Conservation (phyloP, 2,888 invertebrate species). For the Acronicta aceris region DNA sequence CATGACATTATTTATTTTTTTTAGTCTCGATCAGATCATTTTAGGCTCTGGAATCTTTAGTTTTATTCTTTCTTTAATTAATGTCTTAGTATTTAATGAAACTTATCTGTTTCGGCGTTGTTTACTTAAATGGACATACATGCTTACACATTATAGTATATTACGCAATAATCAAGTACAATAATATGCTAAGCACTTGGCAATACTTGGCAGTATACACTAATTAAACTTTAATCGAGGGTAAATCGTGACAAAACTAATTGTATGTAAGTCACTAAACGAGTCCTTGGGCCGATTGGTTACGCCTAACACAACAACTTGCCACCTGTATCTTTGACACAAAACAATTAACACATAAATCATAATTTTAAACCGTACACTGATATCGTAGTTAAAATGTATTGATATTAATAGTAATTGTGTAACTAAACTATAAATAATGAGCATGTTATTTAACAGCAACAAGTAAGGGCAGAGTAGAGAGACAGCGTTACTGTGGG, state of each 20-base stretch:
- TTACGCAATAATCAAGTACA: conserved; percentile 24
- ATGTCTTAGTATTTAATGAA: no score
- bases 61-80: no score
- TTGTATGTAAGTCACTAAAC: conserved; percentile 41
- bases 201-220: conserved; percentile 34
- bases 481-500: no score
- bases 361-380: neutral
- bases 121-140: neutral
- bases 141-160: neutral
- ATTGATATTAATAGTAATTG: neutral
- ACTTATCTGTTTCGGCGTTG: neutral
- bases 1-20: neutral
- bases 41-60: no score
- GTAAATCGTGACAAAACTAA: conserved; percentile 44
- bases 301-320: conserved; percentile 5
- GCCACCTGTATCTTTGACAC: conserved; percentile 2
- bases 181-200: conserved; percentile 35
- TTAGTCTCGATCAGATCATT: no score
- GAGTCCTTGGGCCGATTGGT: conserved; percentile 36
- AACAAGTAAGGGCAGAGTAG: no score
- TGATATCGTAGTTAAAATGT: conserved; percentile 16
- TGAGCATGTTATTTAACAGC: no score
- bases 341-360: conserved; percentile 20
- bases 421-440: neutral
- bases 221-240: conserved; percentile 49